A percentile compares a stretch with the other conserved stretches of the same genome.
phyloP scores from a whole-genome alignment of 2,113 vertebrate species.

The Bucco capensis region DNA sequence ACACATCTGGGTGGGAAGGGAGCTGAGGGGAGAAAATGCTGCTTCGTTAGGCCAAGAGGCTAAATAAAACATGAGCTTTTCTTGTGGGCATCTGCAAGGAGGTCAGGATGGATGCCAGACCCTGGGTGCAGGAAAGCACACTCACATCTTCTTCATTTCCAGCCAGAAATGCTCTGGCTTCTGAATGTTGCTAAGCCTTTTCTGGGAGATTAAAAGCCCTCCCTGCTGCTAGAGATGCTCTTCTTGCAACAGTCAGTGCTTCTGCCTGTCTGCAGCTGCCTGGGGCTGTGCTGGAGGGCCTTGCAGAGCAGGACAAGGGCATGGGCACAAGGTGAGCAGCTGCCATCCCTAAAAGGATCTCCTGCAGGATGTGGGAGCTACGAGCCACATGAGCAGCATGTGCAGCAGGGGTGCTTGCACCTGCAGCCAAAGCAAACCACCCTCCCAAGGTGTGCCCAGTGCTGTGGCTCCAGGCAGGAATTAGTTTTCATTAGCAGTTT shows the following conservation, averaged over 20 bases:
- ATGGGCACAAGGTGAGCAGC: accelerated
- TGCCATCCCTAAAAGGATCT: neutral
- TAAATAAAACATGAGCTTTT: neutral
- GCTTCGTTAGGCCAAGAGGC: neutral
- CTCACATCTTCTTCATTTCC: neutral
- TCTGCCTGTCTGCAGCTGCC: neutral
- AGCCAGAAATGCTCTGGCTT: neutral
- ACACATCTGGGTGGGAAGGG: neutral
- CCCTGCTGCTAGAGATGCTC: neutral
- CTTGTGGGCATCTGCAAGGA: neutral
- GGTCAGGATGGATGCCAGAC: neutral
- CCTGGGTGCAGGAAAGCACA: neutral
- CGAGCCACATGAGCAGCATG: neutral
- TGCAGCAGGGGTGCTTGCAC: accelerated
- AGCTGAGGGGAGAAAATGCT: neutral
- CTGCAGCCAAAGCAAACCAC: accelerated
- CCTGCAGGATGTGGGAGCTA: accelerated
- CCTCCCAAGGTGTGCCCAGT: neutral
- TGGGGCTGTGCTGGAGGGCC: neutral
- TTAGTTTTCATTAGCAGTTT: conserved; percentile 41
- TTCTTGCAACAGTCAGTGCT: accelerated
- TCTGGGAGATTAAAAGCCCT: neutral
- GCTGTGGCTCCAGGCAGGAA: accelerated
- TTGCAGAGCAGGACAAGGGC: neutral
- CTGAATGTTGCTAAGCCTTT: neutral